phyloP scores from a whole-genome alignment of 64 coral and sea anemone genomes.

The Pachyseris speciosa region DNA sequence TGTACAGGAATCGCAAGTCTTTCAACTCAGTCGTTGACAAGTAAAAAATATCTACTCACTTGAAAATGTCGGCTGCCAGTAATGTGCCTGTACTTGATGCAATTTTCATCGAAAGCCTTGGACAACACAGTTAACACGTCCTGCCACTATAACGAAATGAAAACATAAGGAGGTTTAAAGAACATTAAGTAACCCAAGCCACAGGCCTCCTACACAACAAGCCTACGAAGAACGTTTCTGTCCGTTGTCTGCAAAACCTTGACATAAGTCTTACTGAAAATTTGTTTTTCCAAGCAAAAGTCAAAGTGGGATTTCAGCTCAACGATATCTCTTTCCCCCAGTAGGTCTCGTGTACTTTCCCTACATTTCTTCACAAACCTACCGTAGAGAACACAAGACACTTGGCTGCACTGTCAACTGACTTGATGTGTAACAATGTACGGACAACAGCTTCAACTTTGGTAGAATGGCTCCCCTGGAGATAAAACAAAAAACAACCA shows the following conservation, averaged over 20 bases:
- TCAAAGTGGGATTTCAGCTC: too few species aligned
- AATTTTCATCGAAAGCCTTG: constrained; percentile 82
- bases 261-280: too few species aligned
- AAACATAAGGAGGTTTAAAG: not conserved
- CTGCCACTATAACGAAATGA: constrained; percentile 79
- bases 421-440: constrained; percentile 72
- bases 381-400: constrained; percentile 96
- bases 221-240: too few species aligned
- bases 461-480: constrained; percentile 94
- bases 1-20: too few species aligned
- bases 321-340: too few species aligned
- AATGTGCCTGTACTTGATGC: constrained; percentile 76
- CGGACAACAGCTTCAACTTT: constrained; percentile 98
- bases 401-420: constrained; percentile 64
- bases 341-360: too few species aligned
- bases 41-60: too few species aligned
- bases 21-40: too few species aligned
- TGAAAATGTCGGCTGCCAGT: constrained; percentile 80
- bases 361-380: too few species aligned
- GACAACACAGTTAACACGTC: constrained; percentile 91
- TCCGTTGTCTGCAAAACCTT: too few species aligned
- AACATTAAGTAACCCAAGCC: not conserved
- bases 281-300: too few species aligned
- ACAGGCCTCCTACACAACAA: too few species aligned
- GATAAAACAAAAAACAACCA: not conserved